A percentile compares a stretch with the other conserved stretches of the same genome.
Evolutionary conservation across 2,888 invertebrate genomes (phyloP).

Genomic region (Gnatocerus cornutus): DNA sequence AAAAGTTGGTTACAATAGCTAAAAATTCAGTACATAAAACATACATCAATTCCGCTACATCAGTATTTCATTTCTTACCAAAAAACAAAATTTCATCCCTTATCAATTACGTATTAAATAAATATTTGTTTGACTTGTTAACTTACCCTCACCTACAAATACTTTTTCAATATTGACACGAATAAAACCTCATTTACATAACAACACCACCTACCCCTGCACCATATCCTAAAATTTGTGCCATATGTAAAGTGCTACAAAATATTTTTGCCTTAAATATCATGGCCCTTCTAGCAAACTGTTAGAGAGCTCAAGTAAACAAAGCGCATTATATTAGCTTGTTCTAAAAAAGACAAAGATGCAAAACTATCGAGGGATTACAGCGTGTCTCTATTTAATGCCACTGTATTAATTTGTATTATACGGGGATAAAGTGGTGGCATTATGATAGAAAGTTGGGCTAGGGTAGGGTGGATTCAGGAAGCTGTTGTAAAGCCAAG

Average conservation of each 20-base stretch:
- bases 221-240: constrained; percentile 58
- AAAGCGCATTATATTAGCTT: constrained; percentile 13
- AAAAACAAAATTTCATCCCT: too few relatives aligned
- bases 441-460: constrained; percentile 68
- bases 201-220: constrained; percentile 32
- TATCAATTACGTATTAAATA: background rate
- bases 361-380: constrained; percentile 60
- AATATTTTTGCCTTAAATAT: constrained; percentile 58
- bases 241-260: constrained; percentile 67
- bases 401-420: constrained; percentile 71
- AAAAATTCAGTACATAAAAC: too few relatives aligned
- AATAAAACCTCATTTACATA: constrained; percentile 50
- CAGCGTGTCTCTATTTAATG: constrained; percentile 68
- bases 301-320: constrained; percentile 23
- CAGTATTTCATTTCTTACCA: too few relatives aligned
- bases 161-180: constrained; percentile 22
- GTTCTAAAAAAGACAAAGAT: constrained; percentile 50
- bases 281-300: constrained; percentile 29
- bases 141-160: background rate
- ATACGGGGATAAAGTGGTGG: constrained; percentile 69
- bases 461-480: constrained; percentile 59
- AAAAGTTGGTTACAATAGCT: too few relatives aligned
- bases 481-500: constrained; percentile 25
- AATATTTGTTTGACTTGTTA: background rate
- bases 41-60: too few relatives aligned